phyloP scores from a whole-genome alignment of 2,797 vertebrate species.

The Aythya fuligula region DNA sequence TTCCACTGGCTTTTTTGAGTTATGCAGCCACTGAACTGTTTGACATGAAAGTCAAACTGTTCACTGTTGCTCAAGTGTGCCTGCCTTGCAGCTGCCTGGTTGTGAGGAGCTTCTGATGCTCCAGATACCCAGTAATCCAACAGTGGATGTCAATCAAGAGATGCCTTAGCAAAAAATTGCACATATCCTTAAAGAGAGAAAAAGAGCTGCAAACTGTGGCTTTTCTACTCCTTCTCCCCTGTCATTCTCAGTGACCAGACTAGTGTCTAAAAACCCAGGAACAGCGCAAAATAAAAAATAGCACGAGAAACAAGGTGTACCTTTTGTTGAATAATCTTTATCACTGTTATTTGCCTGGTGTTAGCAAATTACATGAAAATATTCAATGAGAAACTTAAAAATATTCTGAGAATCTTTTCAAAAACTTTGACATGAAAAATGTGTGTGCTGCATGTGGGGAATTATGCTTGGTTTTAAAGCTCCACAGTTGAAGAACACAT shows the following conservation, averaged over 20 bases:
- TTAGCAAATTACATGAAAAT: not conserved
- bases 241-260: not conserved
- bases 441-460: not conserved
- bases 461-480: not conserved
- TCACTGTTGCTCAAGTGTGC: not conserved
- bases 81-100: not conserved
- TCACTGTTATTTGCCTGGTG: not conserved
- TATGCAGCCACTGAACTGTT: not conserved
- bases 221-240: not conserved
- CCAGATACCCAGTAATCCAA: not conserved
- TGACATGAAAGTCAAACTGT: conserved; percentile 11
- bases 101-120: not conserved
- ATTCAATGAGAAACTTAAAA: not conserved
- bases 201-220: not conserved
- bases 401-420: not conserved
- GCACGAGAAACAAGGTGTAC: not conserved
- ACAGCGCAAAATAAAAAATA: not conserved
- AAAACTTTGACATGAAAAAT: not conserved
- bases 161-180: not conserved
- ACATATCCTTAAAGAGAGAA: not conserved
- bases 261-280: not conserved
- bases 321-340: not conserved
- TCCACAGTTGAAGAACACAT: not conserved
- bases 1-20: not conserved
- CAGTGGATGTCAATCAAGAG: not conserved